Evolutionary conservation across 2,888 invertebrate species (phyloP).

Genomic region (Synanthedon tipuliformis): DNA sequence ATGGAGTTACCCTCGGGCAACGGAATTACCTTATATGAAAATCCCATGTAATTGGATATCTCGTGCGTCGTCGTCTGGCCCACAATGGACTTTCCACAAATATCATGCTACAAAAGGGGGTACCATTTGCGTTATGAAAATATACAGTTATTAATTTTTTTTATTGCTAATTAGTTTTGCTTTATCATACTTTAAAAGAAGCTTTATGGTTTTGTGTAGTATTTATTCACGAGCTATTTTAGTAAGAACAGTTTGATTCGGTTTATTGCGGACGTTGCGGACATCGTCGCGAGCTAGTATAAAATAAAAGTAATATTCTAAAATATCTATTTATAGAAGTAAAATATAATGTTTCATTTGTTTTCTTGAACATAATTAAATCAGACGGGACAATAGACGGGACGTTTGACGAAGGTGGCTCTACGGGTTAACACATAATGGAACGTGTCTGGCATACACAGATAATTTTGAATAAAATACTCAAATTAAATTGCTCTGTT

Average conservation of each 20-base stretch:
- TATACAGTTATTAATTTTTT: too few species aligned
- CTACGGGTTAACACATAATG: not conserved
- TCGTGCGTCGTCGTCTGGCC: conserved; percentile 13
- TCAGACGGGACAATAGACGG: not conserved
- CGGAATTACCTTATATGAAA: conserved; percentile 32
- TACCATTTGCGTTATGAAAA: too few species aligned
- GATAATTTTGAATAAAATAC: not conserved
- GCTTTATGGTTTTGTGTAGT: too few species aligned
- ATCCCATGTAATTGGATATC: conserved; percentile 43
- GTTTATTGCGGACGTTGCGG: too few species aligned
- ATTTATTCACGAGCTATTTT: too few species aligned
- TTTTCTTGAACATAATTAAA: not conserved
- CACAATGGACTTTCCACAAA: not conserved
- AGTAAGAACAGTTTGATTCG: too few species aligned
- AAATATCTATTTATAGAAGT: too few species aligned
- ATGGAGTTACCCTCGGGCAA: conserved; percentile 16
- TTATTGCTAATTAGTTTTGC: too few species aligned
- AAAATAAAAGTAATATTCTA: too few species aligned
- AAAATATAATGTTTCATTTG: not conserved
- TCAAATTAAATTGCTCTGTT: not conserved
- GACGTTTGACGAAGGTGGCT: not conserved
- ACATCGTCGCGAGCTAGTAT: too few species aligned
- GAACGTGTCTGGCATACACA: not conserved
- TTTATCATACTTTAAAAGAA: too few species aligned
- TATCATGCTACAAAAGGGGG: too few species aligned